Evolutionary conservation across 2,113 vertebrate species (phyloP).

Genomic region (Eolophus roseicapilla): DNA sequence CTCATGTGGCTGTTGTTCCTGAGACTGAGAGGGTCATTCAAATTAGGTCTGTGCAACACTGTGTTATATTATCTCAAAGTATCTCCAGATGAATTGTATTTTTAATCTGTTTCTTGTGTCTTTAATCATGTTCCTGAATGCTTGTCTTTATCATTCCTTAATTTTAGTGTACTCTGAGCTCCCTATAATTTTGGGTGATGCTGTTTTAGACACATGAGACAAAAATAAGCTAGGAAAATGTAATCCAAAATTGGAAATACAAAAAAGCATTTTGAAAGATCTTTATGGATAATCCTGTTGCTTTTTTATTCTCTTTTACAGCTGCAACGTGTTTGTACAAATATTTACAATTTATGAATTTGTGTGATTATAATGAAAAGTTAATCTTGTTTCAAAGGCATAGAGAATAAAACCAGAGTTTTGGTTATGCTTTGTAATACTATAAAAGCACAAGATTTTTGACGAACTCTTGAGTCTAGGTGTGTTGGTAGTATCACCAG

Average conservation of each 20-base stretch:
- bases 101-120: not conserved
- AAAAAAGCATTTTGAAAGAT: not conserved
- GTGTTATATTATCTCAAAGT: not conserved
- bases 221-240: not conserved
- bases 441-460: not conserved
- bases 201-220: not conserved
- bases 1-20: not conserved
- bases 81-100: not conserved
- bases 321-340: not conserved
- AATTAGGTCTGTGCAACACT: not conserved
- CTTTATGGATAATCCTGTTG: not conserved
- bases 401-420: not conserved
- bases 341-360: not conserved
- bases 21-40: accelerated
- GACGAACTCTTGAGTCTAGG: not conserved
- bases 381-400: not conserved
- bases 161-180: not conserved
- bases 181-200: not conserved
- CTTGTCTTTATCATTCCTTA: not conserved
- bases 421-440: not conserved
- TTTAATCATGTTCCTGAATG: not conserved
- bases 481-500: not conserved
- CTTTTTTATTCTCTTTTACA: not conserved
- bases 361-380: not conserved
- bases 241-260: not conserved